Conservation (phyloP, 2,888 invertebrate genomes). For the Eupithecia exiguata region DNA sequence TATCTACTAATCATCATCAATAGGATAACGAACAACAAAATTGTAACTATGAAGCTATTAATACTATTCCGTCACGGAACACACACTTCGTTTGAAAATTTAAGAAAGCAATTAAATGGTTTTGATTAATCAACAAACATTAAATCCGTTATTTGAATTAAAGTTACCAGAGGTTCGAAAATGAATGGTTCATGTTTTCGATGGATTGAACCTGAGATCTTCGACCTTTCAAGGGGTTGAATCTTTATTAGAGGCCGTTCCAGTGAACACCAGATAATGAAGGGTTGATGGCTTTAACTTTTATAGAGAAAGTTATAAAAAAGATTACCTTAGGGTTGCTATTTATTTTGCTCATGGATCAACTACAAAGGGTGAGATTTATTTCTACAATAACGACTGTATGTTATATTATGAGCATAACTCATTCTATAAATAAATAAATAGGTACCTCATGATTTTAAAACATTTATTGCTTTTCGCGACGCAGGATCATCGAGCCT, state of each 20-base stretch:
- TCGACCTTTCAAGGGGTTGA: conserved; percentile 18
- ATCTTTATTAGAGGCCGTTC: conserved; percentile 1
- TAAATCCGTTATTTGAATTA: conserved; percentile 12
- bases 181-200: conserved; percentile 24
- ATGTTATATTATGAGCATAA: too few relatives aligned
- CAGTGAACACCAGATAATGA: not conserved
- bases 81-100: not conserved
- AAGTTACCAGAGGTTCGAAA: conserved; percentile 11
- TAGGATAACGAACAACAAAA: too few relatives aligned
- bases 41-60: too few relatives aligned
- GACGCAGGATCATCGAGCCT: too few relatives aligned
- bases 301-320: not conserved
- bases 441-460: too few relatives aligned
- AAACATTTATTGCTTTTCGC: too few relatives aligned
- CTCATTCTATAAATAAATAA: too few relatives aligned
- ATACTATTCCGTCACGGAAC: too few relatives aligned
- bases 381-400: not conserved
- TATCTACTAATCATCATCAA: too few relatives aligned
- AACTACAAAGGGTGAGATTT: not conserved
- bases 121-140: not conserved
- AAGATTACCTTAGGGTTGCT: not conserved
- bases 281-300: not conserved
- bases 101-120: not conserved
- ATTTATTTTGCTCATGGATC: not conserved
- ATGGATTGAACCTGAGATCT: conserved; percentile 25